Percentiles rank a stretch among this genome's conserved stretches.
Evolutionary conservation across 2,797 vertebrate genomes (phyloP).

Genomic region (Lepidocolaptes lacrymiger): DNA sequence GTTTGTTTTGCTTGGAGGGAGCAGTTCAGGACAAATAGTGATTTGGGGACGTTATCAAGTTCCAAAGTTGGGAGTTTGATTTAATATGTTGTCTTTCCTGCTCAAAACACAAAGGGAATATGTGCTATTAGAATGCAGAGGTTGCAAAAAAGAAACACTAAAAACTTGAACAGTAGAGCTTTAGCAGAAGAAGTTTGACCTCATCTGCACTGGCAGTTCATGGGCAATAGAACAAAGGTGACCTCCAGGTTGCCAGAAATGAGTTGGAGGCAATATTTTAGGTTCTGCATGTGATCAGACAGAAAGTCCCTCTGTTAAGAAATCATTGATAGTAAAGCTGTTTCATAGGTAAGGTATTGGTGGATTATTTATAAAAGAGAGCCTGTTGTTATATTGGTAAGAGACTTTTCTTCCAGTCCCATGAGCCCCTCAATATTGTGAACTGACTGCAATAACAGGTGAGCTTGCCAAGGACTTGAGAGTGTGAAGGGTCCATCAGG

Average conservation of each 20-base stretch:
- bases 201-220: neutral
- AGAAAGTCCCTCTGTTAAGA: neutral
- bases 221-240: neutral
- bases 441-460: neutral
- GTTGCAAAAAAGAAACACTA: neutral
- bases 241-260: neutral
- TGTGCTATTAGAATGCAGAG: accelerated
- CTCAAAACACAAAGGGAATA: neutral
- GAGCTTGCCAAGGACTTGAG: neutral
- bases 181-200: neutral
- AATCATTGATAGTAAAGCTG: neutral
- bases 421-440: neutral
- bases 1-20: neutral
- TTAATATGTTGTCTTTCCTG: neutral
- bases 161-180: neutral
- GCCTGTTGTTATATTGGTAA: neutral
- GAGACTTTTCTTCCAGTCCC: neutral
- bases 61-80: neutral
- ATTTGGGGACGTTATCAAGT: neutral
- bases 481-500: neutral
- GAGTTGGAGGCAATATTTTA: neutral
- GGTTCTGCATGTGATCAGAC: neutral
- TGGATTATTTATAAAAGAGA: neutral
- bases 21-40: neutral
- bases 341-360: neutral